Evolutionary conservation across 2,888 invertebrate species (phyloP).

Genomic region (Litoditis marina): DNA sequence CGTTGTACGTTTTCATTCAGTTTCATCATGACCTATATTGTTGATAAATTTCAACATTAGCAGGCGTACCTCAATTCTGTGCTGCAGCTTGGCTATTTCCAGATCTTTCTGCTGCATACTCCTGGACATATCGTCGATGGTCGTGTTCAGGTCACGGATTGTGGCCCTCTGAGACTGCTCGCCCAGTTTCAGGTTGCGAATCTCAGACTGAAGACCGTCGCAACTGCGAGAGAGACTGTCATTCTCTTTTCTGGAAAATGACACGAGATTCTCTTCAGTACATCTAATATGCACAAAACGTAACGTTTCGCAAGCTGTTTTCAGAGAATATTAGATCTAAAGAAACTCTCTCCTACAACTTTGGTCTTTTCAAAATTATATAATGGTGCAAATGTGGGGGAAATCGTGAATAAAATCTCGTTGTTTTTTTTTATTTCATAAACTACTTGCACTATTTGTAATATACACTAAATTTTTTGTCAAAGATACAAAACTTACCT

Average conservation of each 20-base stretch:
- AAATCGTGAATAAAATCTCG: too few species aligned
- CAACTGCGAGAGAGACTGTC: conserved; percentile 27
- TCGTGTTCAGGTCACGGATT: conserved; percentile 17
- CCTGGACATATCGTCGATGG: conserved; percentile 30
- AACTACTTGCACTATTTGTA: too few species aligned
- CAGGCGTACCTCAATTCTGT: conserved; percentile 33
- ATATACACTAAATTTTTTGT: too few species aligned
- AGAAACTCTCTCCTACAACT: too few species aligned
- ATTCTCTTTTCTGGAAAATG: conserved; percentile 30
- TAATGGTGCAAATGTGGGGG: too few species aligned
- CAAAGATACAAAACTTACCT: conserved; percentile 17
- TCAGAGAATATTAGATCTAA: too few species aligned
- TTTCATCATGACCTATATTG: too few species aligned
- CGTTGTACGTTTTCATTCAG: too few species aligned
- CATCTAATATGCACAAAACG: background rate
- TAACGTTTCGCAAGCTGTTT: background rate
- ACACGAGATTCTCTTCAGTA: too few species aligned
- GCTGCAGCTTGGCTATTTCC: conserved; percentile 37
- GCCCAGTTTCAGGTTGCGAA: conserved; percentile 14
- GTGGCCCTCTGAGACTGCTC: conserved; percentile 21
- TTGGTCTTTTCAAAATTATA: too few species aligned
- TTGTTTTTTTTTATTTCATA: too few species aligned
- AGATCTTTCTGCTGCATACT: conserved; percentile 31
- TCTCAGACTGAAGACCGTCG: conserved; percentile 29
- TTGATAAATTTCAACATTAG: background rate